Conservation (phyloP, 2,113 vertebrate species). For the Cynoglossus semilaevis region DNA sequence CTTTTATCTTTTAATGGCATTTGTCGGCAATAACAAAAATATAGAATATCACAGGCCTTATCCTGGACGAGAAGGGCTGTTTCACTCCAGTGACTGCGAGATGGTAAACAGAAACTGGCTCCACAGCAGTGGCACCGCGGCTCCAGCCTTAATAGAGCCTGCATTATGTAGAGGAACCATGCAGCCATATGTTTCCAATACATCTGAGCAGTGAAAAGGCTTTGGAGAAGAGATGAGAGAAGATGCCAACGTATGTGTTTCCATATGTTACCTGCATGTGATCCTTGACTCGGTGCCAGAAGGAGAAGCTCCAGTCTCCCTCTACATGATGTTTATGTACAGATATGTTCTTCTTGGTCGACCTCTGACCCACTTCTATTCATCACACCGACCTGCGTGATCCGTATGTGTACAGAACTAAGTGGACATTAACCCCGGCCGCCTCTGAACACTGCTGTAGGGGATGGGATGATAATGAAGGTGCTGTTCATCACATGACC, state of each 20-base stretch:
- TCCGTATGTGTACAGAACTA: conserved; percentile 34
- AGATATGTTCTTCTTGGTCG: conserved; percentile 13
- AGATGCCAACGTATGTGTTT: conserved; percentile 12
- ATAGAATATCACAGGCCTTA: conserved; percentile 14
- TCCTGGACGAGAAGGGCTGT: conserved; percentile 18
- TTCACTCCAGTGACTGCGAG: conserved; percentile 37
- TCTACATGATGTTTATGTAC: neutral
- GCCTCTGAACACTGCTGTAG: conserved; percentile 22
- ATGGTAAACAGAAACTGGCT: conserved; percentile 47
- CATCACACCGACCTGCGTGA: conserved; percentile 30
- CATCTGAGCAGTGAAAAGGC: conserved; percentile 11
- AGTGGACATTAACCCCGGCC: conserved; percentile 43
- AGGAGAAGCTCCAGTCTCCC: neutral
- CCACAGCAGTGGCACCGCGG: conserved; percentile 16
- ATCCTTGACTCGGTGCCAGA: conserved; percentile 19
- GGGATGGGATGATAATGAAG: conserved; percentile 34
- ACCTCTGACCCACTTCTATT: conserved; percentile 51
- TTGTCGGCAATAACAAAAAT: conserved; percentile 44
- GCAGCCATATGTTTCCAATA: conserved; percentile 49
- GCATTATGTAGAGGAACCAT: conserved; percentile 10
- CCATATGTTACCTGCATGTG: conserved; percentile 34
- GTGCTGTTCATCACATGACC: conserved; percentile 49
- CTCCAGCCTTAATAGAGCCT: conserved; percentile 30
- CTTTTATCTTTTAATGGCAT: conserved; percentile 14
- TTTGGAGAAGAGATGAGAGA: conserved; percentile 7